A percentile compares a stretch with the other conserved stretches of the same genome.
Evolutionary conservation across 2,888 invertebrate species (phyloP).

Genomic region (Portevinia maculata): DNA sequence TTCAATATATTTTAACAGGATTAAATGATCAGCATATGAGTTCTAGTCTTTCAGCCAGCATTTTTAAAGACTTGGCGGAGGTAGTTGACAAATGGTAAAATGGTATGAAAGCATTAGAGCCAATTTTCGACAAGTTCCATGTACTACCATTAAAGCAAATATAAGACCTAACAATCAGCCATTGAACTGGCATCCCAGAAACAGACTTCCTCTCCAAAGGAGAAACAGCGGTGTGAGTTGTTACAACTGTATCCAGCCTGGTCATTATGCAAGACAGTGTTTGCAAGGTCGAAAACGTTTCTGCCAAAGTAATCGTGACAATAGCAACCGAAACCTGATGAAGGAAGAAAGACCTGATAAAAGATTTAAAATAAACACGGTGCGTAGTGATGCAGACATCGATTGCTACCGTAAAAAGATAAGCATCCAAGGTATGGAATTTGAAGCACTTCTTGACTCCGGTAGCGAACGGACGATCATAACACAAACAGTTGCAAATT

Average conservation of each 20-base stretch:
- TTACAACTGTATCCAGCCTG: not conserved
- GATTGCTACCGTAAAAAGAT: conserved; percentile 1
- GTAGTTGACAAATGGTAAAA: conserved; percentile 27
- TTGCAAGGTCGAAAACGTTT: not conserved
- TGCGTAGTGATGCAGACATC: not conserved
- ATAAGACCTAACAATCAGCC: not conserved
- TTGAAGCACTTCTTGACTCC: not conserved
- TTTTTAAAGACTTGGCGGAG: not conserved
- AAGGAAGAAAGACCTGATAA: not conserved
- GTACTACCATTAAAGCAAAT: no score
- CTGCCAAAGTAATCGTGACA: no score
- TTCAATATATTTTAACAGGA: no score
- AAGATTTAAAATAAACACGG: not conserved
- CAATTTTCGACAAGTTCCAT: no score
- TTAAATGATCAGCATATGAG: no score
- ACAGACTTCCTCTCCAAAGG: no score
- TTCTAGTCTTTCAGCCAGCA: conserved; percentile 15
- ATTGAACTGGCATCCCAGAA: no score
- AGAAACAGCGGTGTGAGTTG: no score
- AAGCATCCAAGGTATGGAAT: not conserved
- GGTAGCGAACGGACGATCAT: not conserved
- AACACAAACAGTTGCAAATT: conserved; percentile 23
- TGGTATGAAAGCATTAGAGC: conserved; percentile 10
- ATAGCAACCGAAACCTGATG: not conserved
- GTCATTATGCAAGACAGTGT: conserved; percentile 8